Base-by-base conservation (phyloP, 2,888 invertebrate genomes). In the Sphaerolaimus hirsutus region DNA sequence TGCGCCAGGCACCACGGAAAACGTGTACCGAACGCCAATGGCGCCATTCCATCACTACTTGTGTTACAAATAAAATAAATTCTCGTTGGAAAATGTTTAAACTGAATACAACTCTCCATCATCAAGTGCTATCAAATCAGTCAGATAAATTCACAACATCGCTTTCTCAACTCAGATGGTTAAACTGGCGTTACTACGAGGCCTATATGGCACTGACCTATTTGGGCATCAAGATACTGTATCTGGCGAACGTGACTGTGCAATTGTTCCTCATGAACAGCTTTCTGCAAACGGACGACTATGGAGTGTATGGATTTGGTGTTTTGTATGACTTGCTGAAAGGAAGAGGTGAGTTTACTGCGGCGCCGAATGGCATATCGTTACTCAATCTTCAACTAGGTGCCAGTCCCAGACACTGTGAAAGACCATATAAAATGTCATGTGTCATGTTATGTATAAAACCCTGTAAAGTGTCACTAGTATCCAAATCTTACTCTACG, bases 121-220 rank as follows among this genome's bases (percentile, higher is more conserved):
- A 14, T 29, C 5, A 10, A 29, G 29, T 29, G 29, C 5, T 10
- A 29, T 29, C 14, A 29, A 29, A 29, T 7, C 29, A 29, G 29
- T 29, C n/a, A n/a, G n/a, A n/a, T n/a, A n/a, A n/a, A n/a, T n/a
- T n/a, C n/a, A n/a, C n/a, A n/a, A n/a, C 22, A 45, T n/a, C 29
- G 23, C 12, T 38, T 37, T 27, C 7, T 21, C 21, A 23, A 46
- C 48, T 49, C n/a, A 55, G 56, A 24, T 52, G 58, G 35, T 49
- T 61, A 10, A 61, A 61, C 43, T 49, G 58, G 12, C 57, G 61
- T 19, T 62, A 56, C 51, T 62, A 58, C 49, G 59, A 60, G 45
- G 55, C 58, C 17, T 61, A 61, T 46, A 48, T 62, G 42, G 59
- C 58, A 2, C 53, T 54, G 22, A 51, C 61, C 36, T 61, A 61